Evolutionary conservation across 2,113 vertebrate species (phyloP).

Genomic region (Equus quagga): DNA sequence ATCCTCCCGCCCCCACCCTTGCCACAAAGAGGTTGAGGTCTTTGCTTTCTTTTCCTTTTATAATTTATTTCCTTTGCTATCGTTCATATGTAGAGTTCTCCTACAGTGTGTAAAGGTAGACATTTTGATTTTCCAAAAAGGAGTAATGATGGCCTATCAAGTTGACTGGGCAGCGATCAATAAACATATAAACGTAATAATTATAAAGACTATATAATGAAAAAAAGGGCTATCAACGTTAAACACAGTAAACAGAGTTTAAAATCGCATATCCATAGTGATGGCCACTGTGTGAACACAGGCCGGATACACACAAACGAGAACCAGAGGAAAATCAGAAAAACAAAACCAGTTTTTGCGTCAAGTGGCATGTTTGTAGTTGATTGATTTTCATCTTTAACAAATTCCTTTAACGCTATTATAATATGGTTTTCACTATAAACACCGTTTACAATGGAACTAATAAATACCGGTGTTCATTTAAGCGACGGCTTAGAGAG

Average conservation of each 20-base stretch:
- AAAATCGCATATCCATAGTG: neutral
- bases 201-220: neutral
- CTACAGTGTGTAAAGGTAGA: neutral
- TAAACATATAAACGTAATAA: neutral
- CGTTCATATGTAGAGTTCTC: neutral
- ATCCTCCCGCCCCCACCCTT: neutral
- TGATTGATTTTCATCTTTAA: conserved; percentile 39
- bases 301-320: neutral
- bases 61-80: neutral
- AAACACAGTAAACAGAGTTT: neutral
- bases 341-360: neutral
- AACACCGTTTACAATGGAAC: conserved; percentile 23
- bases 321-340: neutral
- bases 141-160: neutral
- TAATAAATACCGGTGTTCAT: conserved; percentile 38
- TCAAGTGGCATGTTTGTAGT: neutral
- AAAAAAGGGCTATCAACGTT: neutral
- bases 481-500: neutral
- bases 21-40: neutral
- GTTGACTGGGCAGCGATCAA: neutral
- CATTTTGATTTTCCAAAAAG: conserved; percentile 24
- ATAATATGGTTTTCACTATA: conserved; percentile 31
- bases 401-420: conserved; percentile 23
- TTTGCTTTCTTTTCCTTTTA: conserved; percentile 4
- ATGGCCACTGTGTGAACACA: neutral